Evolutionary conservation across 2,797 vertebrate species (phyloP), one percentile per base, ranked within the genome.

Genomic region (Fundulus diaphanus): DNA sequence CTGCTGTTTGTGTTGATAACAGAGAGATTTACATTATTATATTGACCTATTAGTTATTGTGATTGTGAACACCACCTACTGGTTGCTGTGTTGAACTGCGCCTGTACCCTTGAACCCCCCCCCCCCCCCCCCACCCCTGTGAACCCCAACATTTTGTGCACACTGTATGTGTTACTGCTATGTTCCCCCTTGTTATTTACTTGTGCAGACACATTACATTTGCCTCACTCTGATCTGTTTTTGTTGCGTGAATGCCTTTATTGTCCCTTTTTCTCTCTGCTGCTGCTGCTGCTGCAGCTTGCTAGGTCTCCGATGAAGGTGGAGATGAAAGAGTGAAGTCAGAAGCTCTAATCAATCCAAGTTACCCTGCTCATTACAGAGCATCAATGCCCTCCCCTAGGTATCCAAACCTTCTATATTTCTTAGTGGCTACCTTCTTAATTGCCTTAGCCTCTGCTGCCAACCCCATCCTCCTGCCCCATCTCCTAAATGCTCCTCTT

Each of bases 21-120:
- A 85, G 88, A 92, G 90, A 91, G 87, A 92, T 87, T 93, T 90
- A 88, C 90, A 87, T 89, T 88, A 89, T 88, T 90, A 88, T 89
- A 87, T 91, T 65, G 85, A 92, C 89, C 85, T 91, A 92, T 88
- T 94, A 89, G 85, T 92, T 92, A 89, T 91, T 67, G 93, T 94
- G 92, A 93, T 94, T 68, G 90, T 93, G 92, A 93, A 85, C 81
- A 69, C 84, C 85, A 78, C 86, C 87, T 84, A 83, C 87, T 89
- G 93, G 91, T 91, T 72, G 86, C 86, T 82, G 90, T 92, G 90
- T 92, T 90, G 85, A 91, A 85, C 90, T 92, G 90, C 84, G 83
- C 90, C 86, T 68, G 68, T 85, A 82, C 85, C 82, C 79, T 73
- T 12, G 76, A 82, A 29, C 52, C 52, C 63, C 33, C 7, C n/a